Base-by-base conservation (phyloP, 2,888 invertebrate species). In the Drosophila kanekoi region DNA sequence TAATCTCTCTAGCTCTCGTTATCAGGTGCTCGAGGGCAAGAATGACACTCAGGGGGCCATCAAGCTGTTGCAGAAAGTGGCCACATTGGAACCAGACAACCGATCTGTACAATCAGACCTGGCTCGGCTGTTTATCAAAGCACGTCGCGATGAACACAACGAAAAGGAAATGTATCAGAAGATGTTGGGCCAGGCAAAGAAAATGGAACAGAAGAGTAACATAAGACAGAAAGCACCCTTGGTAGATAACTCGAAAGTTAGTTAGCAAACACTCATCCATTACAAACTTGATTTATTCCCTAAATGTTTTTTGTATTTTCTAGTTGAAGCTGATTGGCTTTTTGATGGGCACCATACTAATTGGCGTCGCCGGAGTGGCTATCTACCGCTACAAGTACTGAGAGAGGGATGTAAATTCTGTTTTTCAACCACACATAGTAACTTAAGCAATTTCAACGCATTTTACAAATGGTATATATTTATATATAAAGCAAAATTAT, bases 31-130 rank as follows among this genome's bases (percentile, higher is more conserved):
- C 38, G 94, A 94, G 75, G 94, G 93, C 3, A 95, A 95, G 92
- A 95, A 95, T 0, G 95, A 97, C 59, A 94, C 95, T 45, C 92
- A 94, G 1, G 94, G 95, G 48, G 97, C 97, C 0, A 93, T 97
- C 60, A 93, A 93, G 49, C 94, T 95, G 23, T 91, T 96, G 53
- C 93, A 94, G 68, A 94, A 94, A 87, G 96, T 95, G 1, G 93
- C 94, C 23, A 94, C 94, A 60, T 89, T 95, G 52, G 95, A 95
- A 76, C 96, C 96, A 0, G 94, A 95, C 13, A 94, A 94, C 59
- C 94, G 94, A 90, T 93, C 93, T 13, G 93, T 95, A 44, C 93
- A 94, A 73, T 93, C 91, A 72, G 95, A 95, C 88, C 89, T 95
- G 58, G 92, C 93, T 1, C 92, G 93, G 72, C 90, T 95, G 16